A percentile compares a stretch with the other conserved stretches of the same genome.
Conservation (phyloP, 2,797 vertebrate genomes). For the Propithecus deckenii region DNA sequence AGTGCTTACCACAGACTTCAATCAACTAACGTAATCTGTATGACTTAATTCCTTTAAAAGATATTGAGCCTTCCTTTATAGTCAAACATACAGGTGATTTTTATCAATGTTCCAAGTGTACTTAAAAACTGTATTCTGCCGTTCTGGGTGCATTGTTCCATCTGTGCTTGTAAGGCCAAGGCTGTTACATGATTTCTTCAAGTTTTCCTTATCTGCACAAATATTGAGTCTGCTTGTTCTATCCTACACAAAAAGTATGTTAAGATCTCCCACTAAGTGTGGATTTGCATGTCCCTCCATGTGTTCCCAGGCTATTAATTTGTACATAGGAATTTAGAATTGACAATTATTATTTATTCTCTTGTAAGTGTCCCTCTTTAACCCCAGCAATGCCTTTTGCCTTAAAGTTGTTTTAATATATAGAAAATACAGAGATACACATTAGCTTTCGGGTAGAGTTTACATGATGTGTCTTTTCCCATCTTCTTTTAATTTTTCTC, state of each 20-base stretch:
- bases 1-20: neutral
- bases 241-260: neutral
- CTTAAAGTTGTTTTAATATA: neutral
- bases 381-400: neutral
- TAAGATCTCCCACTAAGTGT: neutral
- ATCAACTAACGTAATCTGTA: neutral
- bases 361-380: neutral
- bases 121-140: neutral
- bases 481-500: neutral
- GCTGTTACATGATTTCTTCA: neutral
- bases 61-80: neutral
- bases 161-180: neutral
- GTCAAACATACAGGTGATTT: neutral
- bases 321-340: neutral
- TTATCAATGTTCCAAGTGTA: too few species aligned
- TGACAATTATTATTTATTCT: neutral
- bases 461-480: neutral
- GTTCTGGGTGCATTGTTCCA: neutral
- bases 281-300: neutral
- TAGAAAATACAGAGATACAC: neutral
- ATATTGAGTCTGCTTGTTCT: neutral
- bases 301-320: neutral
- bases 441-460: neutral
- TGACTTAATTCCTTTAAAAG: neutral
- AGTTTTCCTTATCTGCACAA: neutral